A percentile compares a stretch with the other conserved stretches of the same genome.
Evolutionary conservation across 2,113 vertebrate genomes (phyloP).

Genomic region (Callipepla californica): DNA sequence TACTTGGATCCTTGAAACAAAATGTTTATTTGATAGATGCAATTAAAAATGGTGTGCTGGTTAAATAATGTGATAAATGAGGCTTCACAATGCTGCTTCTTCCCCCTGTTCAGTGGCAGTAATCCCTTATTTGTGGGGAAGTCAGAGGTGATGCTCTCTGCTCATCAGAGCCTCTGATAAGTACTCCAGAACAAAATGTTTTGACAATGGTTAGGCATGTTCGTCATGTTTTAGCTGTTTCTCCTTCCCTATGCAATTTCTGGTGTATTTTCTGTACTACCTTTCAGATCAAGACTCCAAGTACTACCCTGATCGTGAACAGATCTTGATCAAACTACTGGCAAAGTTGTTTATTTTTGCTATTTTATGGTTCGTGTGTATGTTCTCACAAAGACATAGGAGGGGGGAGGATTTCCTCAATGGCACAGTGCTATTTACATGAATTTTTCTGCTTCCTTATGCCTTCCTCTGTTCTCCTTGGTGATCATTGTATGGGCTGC

Average conservation of each 20-base stretch:
- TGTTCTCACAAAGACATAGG: accelerated
- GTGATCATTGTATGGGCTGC: background rate
- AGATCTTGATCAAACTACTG: background rate
- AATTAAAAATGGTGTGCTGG: background rate
- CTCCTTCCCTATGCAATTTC: background rate
- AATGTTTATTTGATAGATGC: background rate
- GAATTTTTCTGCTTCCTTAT: background rate
- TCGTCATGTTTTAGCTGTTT: background rate
- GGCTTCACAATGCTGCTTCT: background rate
- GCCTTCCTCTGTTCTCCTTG: background rate
- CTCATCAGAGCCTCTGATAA: background rate
- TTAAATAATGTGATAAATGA: background rate
- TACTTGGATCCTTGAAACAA: background rate
- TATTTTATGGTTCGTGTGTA: background rate
- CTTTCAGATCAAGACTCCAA: background rate
- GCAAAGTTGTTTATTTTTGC: background rate
- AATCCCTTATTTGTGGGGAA: no score
- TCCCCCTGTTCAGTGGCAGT: background rate
- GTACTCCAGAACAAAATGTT: background rate
- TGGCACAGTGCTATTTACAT: background rate
- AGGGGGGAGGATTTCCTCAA: background rate
- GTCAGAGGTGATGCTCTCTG: background rate
- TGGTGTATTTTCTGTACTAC: background rate
- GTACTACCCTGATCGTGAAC: background rate
- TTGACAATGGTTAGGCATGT: background rate